Evolutionary conservation across 2,888 invertebrate species (phyloP), one percentile per base, ranked within the genome.

Genomic region (Pseudococcus jackbeardsleyi): DNA sequence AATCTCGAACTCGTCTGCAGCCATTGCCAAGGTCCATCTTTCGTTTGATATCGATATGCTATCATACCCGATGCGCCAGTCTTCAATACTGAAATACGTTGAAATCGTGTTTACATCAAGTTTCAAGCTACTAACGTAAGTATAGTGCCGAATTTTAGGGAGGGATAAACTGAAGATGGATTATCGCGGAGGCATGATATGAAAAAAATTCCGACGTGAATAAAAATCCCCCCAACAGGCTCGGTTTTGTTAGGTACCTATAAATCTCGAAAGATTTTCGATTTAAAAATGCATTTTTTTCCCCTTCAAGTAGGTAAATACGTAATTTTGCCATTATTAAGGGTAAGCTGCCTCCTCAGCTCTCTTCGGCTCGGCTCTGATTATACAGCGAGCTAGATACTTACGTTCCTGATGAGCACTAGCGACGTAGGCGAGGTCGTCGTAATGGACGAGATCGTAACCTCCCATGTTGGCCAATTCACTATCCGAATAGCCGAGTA

Each of bases 61-160:
- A 99, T 98, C 95, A 99, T 96, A 46, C 99, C 99, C 89, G 99
- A 99, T 91, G 99, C 99, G 90, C 99, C 99, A 86, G 99, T 99
- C 94, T 99, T 99, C 90, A 99, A 93, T 91, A 99, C 99, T 99
- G 93, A 4, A 79, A 64, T 22, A 64, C 1, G 12, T 12, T 17
- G 5, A 15, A 50, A 50, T 12, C 50, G 17, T 1, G 17, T 50
- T 50, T 8, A 50, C 4, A 50, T 50, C 17, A 0, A 12, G 0
- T 50, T 2, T 2, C 26, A 33, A 33, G 3, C 26, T 33, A n/a
- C n/a, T n/a, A n/a, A n/a, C n/a, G 26, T 33, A 33, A 1, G 26
- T 33, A 33, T 1, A 33, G 26, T 33, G n/a, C n/a, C 26, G 26
- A 33, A 33, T 33, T 33, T 33, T 33, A 33, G 26, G 1, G 1